Evolutionary conservation across 2,797 vertebrate species (phyloP), one percentile per base, ranked within the genome.

Genomic region (Neopelma chrysocephalum): DNA sequence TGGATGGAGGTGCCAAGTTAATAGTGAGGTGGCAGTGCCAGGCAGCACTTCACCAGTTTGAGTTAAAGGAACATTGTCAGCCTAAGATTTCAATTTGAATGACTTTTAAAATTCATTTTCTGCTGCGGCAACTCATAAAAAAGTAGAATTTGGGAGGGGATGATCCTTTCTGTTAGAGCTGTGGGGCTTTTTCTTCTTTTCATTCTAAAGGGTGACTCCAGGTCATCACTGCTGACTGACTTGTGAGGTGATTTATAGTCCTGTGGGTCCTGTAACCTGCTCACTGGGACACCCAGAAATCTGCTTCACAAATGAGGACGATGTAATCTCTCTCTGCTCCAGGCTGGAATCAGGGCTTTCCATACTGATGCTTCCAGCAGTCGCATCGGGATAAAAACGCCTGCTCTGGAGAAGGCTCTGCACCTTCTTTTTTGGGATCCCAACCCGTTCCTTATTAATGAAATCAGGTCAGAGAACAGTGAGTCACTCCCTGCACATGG

Each of bases 1-100:
- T 61, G 75, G 54, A 60, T 82, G 69, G 69, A 91, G 91, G 88
- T 96, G 96, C 96, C 91, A 94, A 93, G 82, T 91, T 93, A 91
- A 91, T 95, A 84, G 91, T 76, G 65, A 42, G 58, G 70, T 8
- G 15, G 34, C 85, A 84, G 77, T 91, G 94, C 95, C 96, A 93
- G 89, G 69, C 94, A 94, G 66, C 64, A 79, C 71, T 88, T 92
- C 72, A 68, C 45, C 65, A 78, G 29, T 88, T 48, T 11, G 82
- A 89, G 61, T 86, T 91, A 73, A 91, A 88, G 95, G 50, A 94
- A 72, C 58, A 17, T 17, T 64, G 36, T 79, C 19, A 3, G 89
- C 70, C 91, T 51, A 53, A 66, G 62, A 62, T 87, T 84, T 88
- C 51, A 17, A 13, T 81, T 47, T 6, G 38, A 82, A 60, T 79